phyloP scores from a whole-genome alignment of 2,113 vertebrate genomes.

The Chaetura pelagica region DNA sequence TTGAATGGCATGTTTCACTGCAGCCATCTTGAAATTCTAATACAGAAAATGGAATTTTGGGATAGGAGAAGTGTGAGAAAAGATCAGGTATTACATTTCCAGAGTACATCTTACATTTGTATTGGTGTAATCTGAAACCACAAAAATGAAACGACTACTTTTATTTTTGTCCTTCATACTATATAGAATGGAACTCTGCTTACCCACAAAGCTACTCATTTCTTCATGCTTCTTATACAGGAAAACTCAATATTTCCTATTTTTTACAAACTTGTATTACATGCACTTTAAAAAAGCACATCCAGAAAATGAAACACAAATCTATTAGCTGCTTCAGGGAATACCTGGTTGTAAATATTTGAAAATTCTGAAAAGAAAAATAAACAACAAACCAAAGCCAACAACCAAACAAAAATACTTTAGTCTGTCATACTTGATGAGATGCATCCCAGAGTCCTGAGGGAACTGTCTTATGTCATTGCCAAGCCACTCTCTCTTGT shows the following conservation, averaged over 20 bases:
- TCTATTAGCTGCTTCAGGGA: not conserved
- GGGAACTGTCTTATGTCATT: not conserved
- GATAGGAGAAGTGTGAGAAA: not conserved
- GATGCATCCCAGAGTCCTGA: not conserved
- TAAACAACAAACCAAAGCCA: not conserved
- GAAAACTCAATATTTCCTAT: not conserved
- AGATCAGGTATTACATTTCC: not conserved
- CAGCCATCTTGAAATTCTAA: not conserved
- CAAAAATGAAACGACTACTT: not conserved
- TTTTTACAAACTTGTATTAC: not conserved
- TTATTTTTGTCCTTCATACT: not conserved
- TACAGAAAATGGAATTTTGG: not conserved
- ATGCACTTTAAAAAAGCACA: not conserved
- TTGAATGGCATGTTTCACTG: not conserved
- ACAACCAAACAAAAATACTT: not conserved
- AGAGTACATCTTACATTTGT: not conserved
- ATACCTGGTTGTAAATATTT: not conserved
- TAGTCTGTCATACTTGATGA: not conserved
- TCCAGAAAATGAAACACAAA: not conserved
- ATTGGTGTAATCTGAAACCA: not conserved
- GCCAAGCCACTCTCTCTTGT: not conserved
- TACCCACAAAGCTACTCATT: not conserved
- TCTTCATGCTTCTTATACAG: not conserved
- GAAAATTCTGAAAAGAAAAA: constrained; percentile 3
- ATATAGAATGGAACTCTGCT: not conserved